These are phyloP conservation scores for Nerophis ophidion DNA, from an alignment of 2,113 vertebrate genomes.

Conservation along the genomic window DNA sequence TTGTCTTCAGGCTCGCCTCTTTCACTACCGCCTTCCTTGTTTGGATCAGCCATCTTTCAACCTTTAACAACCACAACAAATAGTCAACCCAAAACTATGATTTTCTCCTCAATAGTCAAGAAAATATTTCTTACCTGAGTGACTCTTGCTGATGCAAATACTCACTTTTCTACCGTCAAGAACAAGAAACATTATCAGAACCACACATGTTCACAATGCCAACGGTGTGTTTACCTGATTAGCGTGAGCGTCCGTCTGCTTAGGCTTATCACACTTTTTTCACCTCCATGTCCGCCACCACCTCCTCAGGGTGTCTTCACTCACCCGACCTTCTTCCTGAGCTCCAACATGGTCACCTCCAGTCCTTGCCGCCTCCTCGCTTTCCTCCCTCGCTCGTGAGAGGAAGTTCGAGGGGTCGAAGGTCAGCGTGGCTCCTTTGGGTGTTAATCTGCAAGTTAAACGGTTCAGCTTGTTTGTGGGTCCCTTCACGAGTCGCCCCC, in stretches of 20 bases:
- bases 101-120: too few species aligned
- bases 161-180: too few species aligned
- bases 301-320: constrained; percentile 11
- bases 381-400: not conserved
- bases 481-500: constrained; percentile 33
- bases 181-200: too few species aligned
- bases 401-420: constrained; percentile 9
- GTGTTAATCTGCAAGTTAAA: constrained; percentile 41
- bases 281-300: constrained; percentile 20
- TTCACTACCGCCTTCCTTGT: constrained; percentile 28
- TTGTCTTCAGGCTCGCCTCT: constrained; percentile 25
- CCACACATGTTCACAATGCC: too few species aligned
- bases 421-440: constrained; percentile 31
- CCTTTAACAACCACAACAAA: not conserved
- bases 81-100: too few species aligned
- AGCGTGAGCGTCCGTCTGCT: too few species aligned
- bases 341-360: constrained; percentile 2
- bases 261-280: constrained; percentile 17
- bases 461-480: constrained; percentile 53
- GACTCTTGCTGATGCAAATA: constrained; percentile 2
- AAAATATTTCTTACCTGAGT: not conserved
- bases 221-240: too few species aligned
- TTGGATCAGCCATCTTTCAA: constrained; percentile 56
- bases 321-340: constrained; percentile 16
- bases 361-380: not conserved